Evolutionary conservation across 2,113 vertebrate genomes (phyloP).

Genomic region (Melanerpes formicivorus): DNA sequence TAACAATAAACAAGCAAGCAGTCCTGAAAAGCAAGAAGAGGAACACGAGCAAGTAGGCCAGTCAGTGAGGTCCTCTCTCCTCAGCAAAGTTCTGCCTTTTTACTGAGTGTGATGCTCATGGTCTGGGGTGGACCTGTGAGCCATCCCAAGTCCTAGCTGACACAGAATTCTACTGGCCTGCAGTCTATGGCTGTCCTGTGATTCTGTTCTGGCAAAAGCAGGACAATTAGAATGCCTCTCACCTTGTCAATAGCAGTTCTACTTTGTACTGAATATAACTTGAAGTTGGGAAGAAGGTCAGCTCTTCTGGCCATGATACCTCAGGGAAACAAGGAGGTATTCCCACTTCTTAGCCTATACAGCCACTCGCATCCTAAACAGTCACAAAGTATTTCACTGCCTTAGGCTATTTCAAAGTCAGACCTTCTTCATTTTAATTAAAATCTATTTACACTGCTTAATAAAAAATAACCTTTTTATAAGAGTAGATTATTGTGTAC

Average conservation of each 20-base stretch:
- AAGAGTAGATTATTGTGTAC: background rate
- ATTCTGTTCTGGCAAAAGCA: no score
- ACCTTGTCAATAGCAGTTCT: background rate
- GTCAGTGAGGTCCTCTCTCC: no score
- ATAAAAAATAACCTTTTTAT: conserved; percentile 29
- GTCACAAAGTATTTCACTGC: conserved; percentile 27
- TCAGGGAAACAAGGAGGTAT: background rate
- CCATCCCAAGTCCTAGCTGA: no score
- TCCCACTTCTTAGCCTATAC: background rate
- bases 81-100: no score
- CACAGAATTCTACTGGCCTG: no score
- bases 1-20: no score
- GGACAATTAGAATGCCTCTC: background rate
- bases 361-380: background rate
- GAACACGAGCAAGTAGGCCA: no score
- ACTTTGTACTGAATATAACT: background rate
- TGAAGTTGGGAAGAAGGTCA: background rate
- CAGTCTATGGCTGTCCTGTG: no score
- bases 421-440: conserved; percentile 11
- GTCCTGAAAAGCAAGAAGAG: no score
- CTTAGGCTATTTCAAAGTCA: conserved; percentile 44
- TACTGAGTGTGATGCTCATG: no score
- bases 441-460: conserved; percentile 17
- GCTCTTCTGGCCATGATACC: background rate
- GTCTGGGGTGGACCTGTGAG: no score